Percentiles rank a stretch among this genome's conserved stretches.
These are phyloP conservation scores for Paragorgia papillata DNA, from an alignment of 92 coral and sea anemone species.

Conservation along the genomic window DNA sequence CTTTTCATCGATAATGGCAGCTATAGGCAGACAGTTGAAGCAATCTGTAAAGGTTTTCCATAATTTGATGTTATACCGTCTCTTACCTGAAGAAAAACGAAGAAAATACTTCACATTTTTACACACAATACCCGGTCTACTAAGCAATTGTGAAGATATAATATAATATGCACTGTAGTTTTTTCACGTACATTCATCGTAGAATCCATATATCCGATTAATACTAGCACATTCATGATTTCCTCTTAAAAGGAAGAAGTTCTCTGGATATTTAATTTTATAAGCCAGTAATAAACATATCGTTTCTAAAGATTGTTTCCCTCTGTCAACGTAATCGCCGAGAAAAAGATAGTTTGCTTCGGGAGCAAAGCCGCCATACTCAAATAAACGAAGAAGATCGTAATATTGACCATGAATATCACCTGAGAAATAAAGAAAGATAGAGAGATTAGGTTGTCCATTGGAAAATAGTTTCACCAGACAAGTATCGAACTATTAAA, in stretches of 20 bases:
- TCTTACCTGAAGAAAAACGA: conserved; percentile 72
- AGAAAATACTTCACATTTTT: neutral
- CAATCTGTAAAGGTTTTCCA: conserved; percentile 99
- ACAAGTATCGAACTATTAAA: too few species aligned
- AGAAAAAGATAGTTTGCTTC: conserved; percentile 97
- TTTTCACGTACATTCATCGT: conserved; percentile 99
- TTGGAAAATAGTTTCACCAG: too few species aligned
- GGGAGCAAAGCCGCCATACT: conserved; percentile 99
- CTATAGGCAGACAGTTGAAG: conserved; percentile 96
- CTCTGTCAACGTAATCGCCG: conserved; percentile 98
- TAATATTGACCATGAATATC: conserved; percentile 99
- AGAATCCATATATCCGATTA: conserved; percentile 98
- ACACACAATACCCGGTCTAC: neutral
- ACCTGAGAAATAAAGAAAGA: conserved; percentile 81
- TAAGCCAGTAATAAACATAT: conserved; percentile 96
- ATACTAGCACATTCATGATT: conserved; percentile 99
- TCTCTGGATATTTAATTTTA: conserved; percentile 97
- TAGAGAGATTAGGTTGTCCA: too few species aligned
- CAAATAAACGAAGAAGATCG: conserved; percentile 90
- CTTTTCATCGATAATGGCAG: conserved; percentile 96
- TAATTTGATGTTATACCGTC: conserved; percentile 91
- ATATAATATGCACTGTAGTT: too few species aligned
- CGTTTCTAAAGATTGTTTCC: conserved; percentile 96
- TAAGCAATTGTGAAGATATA: too few species aligned
- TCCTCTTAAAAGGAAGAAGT: conserved; percentile 95